Conservation (phyloP, 2,113 vertebrate species). For the Elachura formosa region DNA sequence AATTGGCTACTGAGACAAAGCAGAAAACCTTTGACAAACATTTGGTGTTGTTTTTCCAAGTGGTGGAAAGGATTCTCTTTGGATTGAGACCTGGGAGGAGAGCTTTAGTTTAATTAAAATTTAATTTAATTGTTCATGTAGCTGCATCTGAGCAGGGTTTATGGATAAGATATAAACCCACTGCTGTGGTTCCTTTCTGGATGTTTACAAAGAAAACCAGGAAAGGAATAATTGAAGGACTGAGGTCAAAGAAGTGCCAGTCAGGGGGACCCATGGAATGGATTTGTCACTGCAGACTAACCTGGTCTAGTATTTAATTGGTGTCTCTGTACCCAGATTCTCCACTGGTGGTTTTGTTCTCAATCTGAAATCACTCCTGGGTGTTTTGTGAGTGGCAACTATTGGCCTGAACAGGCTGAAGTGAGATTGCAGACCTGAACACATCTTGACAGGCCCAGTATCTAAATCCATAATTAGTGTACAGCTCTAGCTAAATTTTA, state of each 20-base stretch:
- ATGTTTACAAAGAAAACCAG: background rate
- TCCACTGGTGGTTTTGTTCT: background rate
- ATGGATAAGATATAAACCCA: background rate
- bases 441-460: background rate
- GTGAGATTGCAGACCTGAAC: background rate
- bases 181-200: background rate
- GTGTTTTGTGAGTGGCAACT: background rate
- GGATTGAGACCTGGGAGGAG: background rate
- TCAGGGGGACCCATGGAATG: background rate
- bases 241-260: background rate
- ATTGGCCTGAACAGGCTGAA: background rate
- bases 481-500: background rate
- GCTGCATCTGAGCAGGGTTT: background rate
- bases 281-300: background rate
- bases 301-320: background rate
- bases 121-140: accelerated
- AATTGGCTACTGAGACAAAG: background rate
- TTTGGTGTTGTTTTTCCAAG: background rate
- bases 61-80: background rate
- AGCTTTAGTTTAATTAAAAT: background rate
- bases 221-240: background rate
- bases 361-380: background rate
- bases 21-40: background rate
- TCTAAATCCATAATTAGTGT: background rate
- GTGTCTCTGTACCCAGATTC: background rate